Conservation (phyloP, 2,113 vertebrate genomes). For the Tyrannus savana region DNA sequence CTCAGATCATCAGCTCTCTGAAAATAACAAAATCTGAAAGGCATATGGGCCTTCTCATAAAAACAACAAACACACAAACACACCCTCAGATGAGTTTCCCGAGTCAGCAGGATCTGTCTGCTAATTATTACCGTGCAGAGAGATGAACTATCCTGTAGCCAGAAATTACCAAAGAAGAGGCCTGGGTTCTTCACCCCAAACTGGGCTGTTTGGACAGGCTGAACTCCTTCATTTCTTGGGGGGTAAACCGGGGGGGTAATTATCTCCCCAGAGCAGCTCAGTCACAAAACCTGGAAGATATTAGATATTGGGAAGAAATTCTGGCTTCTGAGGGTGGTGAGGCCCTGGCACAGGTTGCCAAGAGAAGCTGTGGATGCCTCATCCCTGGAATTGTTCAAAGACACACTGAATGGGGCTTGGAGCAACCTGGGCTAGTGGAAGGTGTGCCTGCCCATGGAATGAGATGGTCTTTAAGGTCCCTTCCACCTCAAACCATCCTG, state of each 20-base stretch:
- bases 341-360: background rate
- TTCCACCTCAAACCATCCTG: background rate
- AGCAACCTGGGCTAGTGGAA: accelerated
- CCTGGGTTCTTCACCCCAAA: background rate
- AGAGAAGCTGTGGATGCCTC: background rate
- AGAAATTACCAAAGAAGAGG: background rate
- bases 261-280: background rate
- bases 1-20: slow-evolving; percentile 51
- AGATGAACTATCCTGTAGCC: background rate
- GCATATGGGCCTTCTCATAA: slow-evolving; percentile 65
- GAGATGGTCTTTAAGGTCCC: background rate
- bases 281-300: background rate
- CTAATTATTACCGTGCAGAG: slow-evolving; percentile 50
- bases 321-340: background rate
- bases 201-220: background rate
- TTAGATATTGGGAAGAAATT: background rate
- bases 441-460: background rate
- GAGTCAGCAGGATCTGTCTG: slow-evolving; percentile 55
- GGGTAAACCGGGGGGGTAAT: background rate
- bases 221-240: background rate
- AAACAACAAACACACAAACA: slow-evolving; percentile 66
- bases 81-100: slow-evolving; percentile 44
- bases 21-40: slow-evolving; percentile 58
- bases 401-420: accelerated
- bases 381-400: background rate